Evolutionary conservation across 2,888 invertebrate genomes (phyloP).

Genomic region (Scaptomyza flava): DNA sequence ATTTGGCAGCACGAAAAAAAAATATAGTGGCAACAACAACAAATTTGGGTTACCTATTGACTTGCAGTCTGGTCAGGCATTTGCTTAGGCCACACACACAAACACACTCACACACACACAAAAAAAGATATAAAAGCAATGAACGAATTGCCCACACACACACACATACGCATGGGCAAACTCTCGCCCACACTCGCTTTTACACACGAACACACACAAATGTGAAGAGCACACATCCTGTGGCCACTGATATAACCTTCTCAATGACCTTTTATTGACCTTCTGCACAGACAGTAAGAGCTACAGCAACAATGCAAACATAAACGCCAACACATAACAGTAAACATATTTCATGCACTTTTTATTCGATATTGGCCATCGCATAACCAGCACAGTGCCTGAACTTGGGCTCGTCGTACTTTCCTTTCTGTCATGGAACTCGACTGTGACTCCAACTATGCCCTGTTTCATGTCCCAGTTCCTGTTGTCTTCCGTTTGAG

Average conservation of each 20-base stretch:
- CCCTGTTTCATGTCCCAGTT: slow-evolving; percentile 4
- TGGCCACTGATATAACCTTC: slow-evolving; percentile 60
- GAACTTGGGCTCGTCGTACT: slow-evolving; percentile 23
- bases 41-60: slow-evolving; percentile 66
- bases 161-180: slow-evolving; percentile 28
- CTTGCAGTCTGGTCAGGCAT: slow-evolving; percentile 45
- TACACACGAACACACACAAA: slow-evolving; percentile 1
- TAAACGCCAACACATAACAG: slow-evolving; percentile 72
- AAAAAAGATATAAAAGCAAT: slow-evolving; percentile 2
- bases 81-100: slow-evolving; percentile 19
- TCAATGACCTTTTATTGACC: slow-evolving; percentile 72
- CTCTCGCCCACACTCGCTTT: slow-evolving; percentile 3
- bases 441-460: neutral
- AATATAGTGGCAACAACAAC: slow-evolving; percentile 36
- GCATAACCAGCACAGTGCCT: slow-evolving; percentile 35
- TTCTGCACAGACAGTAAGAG: slow-evolving; percentile 38
- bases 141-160: slow-evolving; percentile 26
- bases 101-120: slow-evolving; percentile 18
- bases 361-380: slow-evolving; percentile 62
- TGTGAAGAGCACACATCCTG: slow-evolving; percentile 13
- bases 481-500: slow-evolving; percentile 9
- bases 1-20: slow-evolving; percentile 35
- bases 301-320: slow-evolving; percentile 39
- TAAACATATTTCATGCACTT: slow-evolving; percentile 70
- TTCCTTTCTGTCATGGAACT: slow-evolving; percentile 2